These are phyloP conservation scores for Diceros bicornis DNA, from an alignment of 2,797 vertebrate genomes.

Conservation along the genomic window DNA sequence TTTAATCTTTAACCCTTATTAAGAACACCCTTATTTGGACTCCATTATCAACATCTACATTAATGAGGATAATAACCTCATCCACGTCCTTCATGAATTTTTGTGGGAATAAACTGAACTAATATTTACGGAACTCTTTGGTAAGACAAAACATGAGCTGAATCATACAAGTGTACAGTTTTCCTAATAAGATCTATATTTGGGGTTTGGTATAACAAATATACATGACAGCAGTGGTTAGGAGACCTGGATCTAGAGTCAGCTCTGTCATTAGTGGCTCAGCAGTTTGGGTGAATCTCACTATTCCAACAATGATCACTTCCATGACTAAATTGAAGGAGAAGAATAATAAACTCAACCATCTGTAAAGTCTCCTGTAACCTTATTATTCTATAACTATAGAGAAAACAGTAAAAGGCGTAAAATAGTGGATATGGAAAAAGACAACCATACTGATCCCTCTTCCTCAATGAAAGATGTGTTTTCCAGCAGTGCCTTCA, in stretches of 20 bases:
- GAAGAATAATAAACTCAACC: neutral
- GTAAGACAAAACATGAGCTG: neutral
- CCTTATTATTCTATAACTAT: neutral
- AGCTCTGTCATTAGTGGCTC: neutral
- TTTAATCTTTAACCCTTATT: neutral
- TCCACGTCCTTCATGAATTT: neutral
- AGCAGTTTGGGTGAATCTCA: neutral
- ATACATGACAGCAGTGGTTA: neutral
- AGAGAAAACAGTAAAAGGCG: neutral
- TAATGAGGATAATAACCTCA: neutral
- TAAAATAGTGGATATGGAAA: neutral
- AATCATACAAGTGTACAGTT: neutral
- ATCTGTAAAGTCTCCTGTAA: neutral
- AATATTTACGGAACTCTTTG: neutral
- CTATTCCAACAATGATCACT: neutral
- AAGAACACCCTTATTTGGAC: neutral
- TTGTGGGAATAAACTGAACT: neutral
- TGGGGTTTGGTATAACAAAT: neutral
- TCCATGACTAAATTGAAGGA: neutral
- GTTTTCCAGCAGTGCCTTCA: neutral
- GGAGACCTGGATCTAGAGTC: neutral
- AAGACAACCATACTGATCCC: neutral
- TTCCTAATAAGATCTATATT: neutral
- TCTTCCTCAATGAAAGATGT: neutral
- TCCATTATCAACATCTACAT: neutral